These are phyloP conservation scores for Sphaerophoria rueppellii DNA, from an alignment of 2,888 invertebrate species.

Conservation along the genomic window DNA sequence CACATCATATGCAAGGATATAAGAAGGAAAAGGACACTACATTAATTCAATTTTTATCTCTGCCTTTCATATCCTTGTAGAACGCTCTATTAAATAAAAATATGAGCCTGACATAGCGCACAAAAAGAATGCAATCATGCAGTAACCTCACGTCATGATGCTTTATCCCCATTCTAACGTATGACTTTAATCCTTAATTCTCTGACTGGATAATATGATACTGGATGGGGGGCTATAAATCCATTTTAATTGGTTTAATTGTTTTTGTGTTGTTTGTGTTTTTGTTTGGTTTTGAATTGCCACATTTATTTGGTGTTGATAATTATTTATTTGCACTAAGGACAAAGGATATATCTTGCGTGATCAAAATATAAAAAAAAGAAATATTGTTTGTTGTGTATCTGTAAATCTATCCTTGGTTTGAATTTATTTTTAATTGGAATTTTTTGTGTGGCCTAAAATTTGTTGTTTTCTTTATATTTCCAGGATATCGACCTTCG, in stretches of 20 bases:
- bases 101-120: too few species aligned
- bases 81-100: too few species aligned
- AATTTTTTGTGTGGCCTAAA: not conserved
- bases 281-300: not conserved
- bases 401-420: constrained; percentile 6
- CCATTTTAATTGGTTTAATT: constrained; percentile 2
- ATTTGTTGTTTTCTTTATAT: constrained; percentile 14
- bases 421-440: constrained; percentile 21
- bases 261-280: not conserved
- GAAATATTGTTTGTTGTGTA: not conserved
- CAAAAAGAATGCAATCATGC: too few species aligned
- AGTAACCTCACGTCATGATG: too few species aligned
- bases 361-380: constrained; percentile 13
- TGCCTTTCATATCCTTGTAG: too few species aligned
- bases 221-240: not conserved
- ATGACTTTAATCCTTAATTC: not conserved
- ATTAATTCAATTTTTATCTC: too few species aligned
- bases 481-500: constrained; percentile 54
- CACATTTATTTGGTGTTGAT: constrained; percentile 30
- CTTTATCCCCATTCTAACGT: too few species aligned
- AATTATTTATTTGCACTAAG: not conserved
- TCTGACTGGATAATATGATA: not conserved
- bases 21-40: too few species aligned
- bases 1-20: too few species aligned
- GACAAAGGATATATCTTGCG: not conserved